These are phyloP conservation scores for Antheraea mylitta DNA, from an alignment of 1,140 invertebrate genomes.

Conservation along the genomic window DNA sequence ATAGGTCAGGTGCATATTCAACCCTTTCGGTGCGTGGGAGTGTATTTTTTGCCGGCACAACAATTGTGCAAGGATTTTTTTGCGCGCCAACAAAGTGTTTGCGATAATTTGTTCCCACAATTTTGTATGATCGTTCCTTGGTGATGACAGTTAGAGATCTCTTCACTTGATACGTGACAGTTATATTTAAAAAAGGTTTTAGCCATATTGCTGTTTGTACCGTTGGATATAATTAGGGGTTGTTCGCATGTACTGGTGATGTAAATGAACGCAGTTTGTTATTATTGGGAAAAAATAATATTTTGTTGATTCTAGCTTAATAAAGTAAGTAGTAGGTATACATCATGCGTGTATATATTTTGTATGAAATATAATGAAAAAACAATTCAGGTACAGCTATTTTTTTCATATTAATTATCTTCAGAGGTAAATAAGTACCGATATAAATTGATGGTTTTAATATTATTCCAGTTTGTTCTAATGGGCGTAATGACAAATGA, in stretches of 20 bases:
- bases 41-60: constrained; percentile 50
- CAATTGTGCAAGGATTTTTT: constrained; percentile 63
- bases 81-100: constrained; percentile 65
- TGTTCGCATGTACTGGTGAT: not conserved
- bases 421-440: too few relatives aligned
- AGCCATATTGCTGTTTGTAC: constrained; percentile 14
- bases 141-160: constrained; percentile 68
- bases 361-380: too few relatives aligned
- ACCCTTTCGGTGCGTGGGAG: constrained; percentile 76
- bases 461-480: too few relatives aligned
- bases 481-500: too few relatives aligned
- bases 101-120: constrained; percentile 78
- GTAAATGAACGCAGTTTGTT: not conserved
- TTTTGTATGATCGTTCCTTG: constrained; percentile 54
- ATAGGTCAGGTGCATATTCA: constrained; percentile 75
- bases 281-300: not conserved
- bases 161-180: constrained; percentile 48
- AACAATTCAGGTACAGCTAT: too few relatives aligned
- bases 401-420: too few relatives aligned
- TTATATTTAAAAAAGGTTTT: constrained; percentile 31
- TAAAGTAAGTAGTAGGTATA: too few relatives aligned
- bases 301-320: not conserved
- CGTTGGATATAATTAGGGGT: constrained; percentile 13
- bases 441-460: too few relatives aligned
- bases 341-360: too few relatives aligned